These are phyloP conservation scores for rat (Rattus norvegicus) DNA, from an alignment of 2,113 vertebrate genomes.

Conservation along the genomic window GRCr8 NC_086032.1:9110001-9110500, in stretches of 20 bases:
- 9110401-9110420: background rate
- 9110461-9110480: background rate
- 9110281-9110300: background rate
- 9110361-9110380: background rate
- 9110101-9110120: background rate
- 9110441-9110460: background rate
- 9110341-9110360: background rate
- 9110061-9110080: background rate
- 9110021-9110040: background rate
- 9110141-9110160: background rate
- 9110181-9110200: background rate
- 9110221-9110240: background rate
- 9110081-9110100: background rate
- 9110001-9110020: conserved; percentile 7
- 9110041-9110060: background rate
- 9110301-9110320: background rate
- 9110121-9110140: background rate
- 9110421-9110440: background rate
- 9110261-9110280: background rate
- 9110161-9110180: background rate
- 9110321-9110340: background rate
- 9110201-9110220: background rate
- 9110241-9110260: background rate
- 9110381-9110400: background rate
- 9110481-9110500: background rate